Base-by-base conservation (phyloP, 2,888 invertebrate genomes). In the Apoda limacodes region DNA sequence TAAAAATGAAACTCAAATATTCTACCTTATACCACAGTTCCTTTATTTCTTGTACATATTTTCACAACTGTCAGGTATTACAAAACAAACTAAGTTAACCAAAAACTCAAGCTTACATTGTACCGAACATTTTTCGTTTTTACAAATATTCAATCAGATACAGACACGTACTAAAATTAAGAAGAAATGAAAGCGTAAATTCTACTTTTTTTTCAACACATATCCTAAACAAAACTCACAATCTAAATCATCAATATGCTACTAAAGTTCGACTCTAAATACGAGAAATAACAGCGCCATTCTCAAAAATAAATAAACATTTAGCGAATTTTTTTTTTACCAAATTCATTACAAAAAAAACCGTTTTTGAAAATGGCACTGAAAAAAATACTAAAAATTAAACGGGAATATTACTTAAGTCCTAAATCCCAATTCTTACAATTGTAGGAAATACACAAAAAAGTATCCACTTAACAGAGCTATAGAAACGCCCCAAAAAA, bases 11-110 rank as follows among this genome's bases (percentile, higher is more conserved):
- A 72, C 65, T 61, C 61, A 60, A 60, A 51, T 51, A 28, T 53
- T 59, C 65, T 69, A 72, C 61, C 63, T 64, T 65, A 71, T 53
- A 71, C 58, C 60, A 60, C 56, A 61, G 58, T 63, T 60, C 55
- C 52, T 72, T 72, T 70, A 70, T 70, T 72, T 65, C 68, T 72
- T 71, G 71, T 75, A 75, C 71, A 67, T n/a, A 65, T 67, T 60
- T 53, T 71, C 68, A 72, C 70, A 72, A 69, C 65, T 68, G 66
- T 55, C 59, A 7, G 5, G 17, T 17, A 17, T 60, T 56, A 58
- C 55, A 55, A 55, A 66, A 66, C 60, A 70, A 68, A 60, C 60
- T 49, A n/a, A n/a, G n/a, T n/a, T n/a, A n/a, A n/a, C n/a, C n/a
- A n/a, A n/a, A n/a, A n/a, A n/a, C n/a, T n/a, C n/a, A n/a, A n/a